Base-by-base conservation (phyloP, 2,888 invertebrate genomes). In the Acronicta leporina region DNA sequence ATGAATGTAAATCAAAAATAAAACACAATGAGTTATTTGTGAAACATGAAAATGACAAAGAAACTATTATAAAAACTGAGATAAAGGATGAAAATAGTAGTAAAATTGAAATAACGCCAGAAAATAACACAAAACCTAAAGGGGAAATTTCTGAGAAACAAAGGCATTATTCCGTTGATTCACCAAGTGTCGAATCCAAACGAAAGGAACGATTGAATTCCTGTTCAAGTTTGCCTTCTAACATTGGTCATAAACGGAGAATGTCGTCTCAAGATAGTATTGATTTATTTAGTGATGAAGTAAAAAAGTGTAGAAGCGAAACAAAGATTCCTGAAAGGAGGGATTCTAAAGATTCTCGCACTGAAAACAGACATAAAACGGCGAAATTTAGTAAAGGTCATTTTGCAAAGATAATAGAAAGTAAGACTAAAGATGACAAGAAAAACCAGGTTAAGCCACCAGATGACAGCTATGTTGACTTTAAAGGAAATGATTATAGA, bases 211-310 rank as follows among this genome's bases (percentile, higher is more conserved):
- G 96, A 45, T 91, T 95, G 58, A 96, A 95, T 85, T 95, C 94
- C 1, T 92, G 92, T 84, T 94, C 94, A 41, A 96, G 95, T 85
- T 89, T 96, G 73, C 96, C 96, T 5, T 95, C 96, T 5, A 95
- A 95, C 62, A 95, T 96, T 33, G 95, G 96, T 0, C 92, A 95
- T 58, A 98, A 98, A 88, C 95, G 98, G 51, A 95, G 97, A 63
- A 95, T 97, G 81, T 97, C 97, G 69, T 97, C 97, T 1, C 97
- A 97, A 84, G 97, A 97, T 61, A 95, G 95, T 79, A 76, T 94
- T 51, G 95, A 96, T 73, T 90, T 90, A 53, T 84, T 95, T 3
- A 91, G 94, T 53, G 96, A 97, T 63, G 95, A 96, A 13, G 84
- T 94, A 3, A 97, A 97, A 79, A 95, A 96, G 68, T 92, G 95